Conservation (phyloP, 1,140 invertebrate genomes). For the Brachionus plicatilis region DNA sequence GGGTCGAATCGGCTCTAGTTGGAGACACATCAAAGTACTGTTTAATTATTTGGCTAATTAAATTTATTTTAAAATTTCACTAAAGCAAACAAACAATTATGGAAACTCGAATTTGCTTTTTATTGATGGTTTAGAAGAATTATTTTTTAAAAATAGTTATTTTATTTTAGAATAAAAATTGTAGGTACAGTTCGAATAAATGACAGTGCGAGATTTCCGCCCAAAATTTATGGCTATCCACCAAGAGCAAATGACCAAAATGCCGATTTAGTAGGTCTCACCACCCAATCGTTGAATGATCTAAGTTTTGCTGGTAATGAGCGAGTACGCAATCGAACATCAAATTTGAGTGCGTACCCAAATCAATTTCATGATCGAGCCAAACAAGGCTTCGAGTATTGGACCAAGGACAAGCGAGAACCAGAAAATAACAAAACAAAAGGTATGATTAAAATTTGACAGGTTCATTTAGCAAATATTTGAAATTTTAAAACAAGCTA, state of each 20-base stretch:
- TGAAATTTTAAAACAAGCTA: conserved; percentile 18
- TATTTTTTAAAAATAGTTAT: no score
- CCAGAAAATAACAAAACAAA: conserved; percentile 31
- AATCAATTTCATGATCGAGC: conserved; percentile 38
- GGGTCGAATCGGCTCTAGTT: conserved; percentile 20
- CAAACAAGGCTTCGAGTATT: conserved; percentile 36
- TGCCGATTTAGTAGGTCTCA: conserved; percentile 4
- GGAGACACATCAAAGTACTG: conserved; percentile 32
- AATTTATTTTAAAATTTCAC: background rate
- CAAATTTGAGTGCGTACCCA: conserved; percentile 4
- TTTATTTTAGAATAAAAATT: background rate
- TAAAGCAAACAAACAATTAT: conserved; percentile 38
- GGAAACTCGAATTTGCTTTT: conserved; percentile 35
- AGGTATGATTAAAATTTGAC: background rate
- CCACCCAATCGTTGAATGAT: conserved; percentile 30
- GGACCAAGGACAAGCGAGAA: conserved; percentile 11
- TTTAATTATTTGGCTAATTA: background rate
- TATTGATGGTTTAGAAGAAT: conserved; percentile 28
- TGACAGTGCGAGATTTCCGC: conserved; percentile 23
- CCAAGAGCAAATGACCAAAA: conserved; percentile 14
- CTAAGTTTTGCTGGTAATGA: background rate
- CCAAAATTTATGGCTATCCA: conserved; percentile 35
- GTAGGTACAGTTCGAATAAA: conserved; percentile 23
- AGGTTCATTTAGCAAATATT: background rate
- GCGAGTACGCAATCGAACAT: background rate